A percentile compares a stretch with the other conserved stretches of the same genome.
These are phyloP conservation scores for Ostrea edulis DNA, from an alignment of 1,140 invertebrate genomes.

Conservation along the genomic window DNA sequence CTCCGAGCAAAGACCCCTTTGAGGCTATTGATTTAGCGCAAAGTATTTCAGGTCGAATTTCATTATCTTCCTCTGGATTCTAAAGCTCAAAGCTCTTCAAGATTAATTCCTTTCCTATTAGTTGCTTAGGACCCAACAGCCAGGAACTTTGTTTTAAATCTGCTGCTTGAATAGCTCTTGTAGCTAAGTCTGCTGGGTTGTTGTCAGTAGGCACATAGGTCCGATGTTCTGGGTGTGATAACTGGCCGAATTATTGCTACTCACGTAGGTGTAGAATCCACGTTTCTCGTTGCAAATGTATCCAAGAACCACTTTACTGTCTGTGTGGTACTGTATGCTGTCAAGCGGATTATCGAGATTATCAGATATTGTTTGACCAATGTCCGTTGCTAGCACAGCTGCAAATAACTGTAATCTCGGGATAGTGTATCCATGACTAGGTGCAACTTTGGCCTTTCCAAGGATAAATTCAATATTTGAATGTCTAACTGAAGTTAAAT, in stretches of 20 bases:
- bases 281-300: constrained; percentile 51
- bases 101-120: background rate
- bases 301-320: constrained; percentile 49
- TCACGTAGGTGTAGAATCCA: constrained; percentile 48
- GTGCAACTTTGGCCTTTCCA: constrained; percentile 41
- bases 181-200: constrained; percentile 31
- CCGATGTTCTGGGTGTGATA: background rate
- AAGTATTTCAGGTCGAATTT: background rate
- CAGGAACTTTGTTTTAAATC: background rate
- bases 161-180: background rate
- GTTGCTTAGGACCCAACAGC: background rate
- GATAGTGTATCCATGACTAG: constrained; percentile 40
- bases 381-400: constrained; percentile 43
- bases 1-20: constrained; percentile 24
- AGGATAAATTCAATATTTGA: constrained; percentile 17
- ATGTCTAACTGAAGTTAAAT: background rate
- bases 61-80: no score
- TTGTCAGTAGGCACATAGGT: background rate
- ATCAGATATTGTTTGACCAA: constrained; percentile 40
- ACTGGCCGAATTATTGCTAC: background rate
- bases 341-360: background rate
- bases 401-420: constrained; percentile 50
- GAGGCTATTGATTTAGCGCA: background rate
- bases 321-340: constrained; percentile 42
- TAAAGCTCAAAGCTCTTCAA: background rate